Percentiles rank a stretch among this genome's conserved stretches.
Evolutionary conservation across 1,140 invertebrate species (phyloP).

Genomic region (Drosophila lacertosa): DNA sequence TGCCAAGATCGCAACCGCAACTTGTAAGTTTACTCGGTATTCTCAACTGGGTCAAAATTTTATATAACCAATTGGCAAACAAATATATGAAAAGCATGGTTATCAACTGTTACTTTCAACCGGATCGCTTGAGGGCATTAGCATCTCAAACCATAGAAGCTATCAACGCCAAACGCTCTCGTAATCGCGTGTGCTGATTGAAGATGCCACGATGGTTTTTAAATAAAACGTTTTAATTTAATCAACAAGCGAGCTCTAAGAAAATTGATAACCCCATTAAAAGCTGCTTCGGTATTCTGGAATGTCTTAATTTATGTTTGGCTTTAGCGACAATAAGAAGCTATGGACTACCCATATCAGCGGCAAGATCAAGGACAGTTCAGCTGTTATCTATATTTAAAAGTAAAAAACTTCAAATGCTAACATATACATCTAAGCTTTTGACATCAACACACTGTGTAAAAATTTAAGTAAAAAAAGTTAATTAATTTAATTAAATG

Average conservation of each 20-base stretch:
- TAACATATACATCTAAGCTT: conserved; percentile 33
- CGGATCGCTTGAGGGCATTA: conserved; percentile 36
- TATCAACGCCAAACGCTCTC: conserved; percentile 12
- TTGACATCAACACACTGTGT: conserved; percentile 52
- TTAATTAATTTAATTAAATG: too few relatives aligned
- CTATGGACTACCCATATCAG: conserved; percentile 25
- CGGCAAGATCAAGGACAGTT: conserved; percentile 65
- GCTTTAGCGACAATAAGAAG: conserved; percentile 7
- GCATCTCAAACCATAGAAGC: conserved; percentile 28
- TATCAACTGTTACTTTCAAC: conserved; percentile 17
- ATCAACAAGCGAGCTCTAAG: conserved; percentile 24
- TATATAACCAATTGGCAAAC: conserved; percentile 35
- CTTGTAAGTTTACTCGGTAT: conserved; percentile 6
- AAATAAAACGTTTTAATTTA: conserved; percentile 45
- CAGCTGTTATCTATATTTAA: conserved; percentile 5
- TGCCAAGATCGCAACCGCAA: conserved; percentile 49
- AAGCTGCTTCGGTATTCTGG: conserved; percentile 7
- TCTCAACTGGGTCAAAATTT: conserved; percentile 26
- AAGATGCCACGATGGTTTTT: conserved; percentile 44
- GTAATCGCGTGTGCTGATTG: conserved; percentile 53
- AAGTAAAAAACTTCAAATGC: neutral
- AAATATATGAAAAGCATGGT: neutral
- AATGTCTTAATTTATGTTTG: conserved; percentile 53
- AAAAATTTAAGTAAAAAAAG: neutral
- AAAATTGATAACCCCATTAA: conserved; percentile 58